Conservation (phyloP, 2,888 invertebrate species). For the Acrobasis suavella region DNA sequence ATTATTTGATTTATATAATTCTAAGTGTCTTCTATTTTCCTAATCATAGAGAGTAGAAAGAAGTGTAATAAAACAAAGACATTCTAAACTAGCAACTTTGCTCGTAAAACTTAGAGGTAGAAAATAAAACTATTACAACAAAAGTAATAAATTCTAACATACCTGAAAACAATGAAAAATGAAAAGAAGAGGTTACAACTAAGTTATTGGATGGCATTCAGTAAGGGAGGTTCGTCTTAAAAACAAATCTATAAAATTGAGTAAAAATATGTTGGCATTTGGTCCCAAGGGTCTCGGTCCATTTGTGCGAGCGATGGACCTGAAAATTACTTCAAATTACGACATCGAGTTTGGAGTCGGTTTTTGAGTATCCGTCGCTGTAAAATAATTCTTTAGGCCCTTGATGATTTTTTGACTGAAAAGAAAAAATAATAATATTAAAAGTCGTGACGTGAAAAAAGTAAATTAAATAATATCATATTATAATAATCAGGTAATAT, state of each 20-base stretch:
- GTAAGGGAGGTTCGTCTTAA: constrained; percentile 32
- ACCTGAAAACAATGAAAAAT: constrained; percentile 7
- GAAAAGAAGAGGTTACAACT: constrained; percentile 10
- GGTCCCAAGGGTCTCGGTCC: constrained; percentile 43
- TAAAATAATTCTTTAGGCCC: not conserved
- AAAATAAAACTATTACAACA: constrained; percentile 15
- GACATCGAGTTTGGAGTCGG: constrained; percentile 31
- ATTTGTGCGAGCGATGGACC: constrained; percentile 50
- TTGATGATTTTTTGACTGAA: not conserved
- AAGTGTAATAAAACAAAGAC: not conserved
- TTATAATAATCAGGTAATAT: too few species aligned
- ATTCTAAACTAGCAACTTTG: not conserved
- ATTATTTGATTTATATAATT: too few species aligned
- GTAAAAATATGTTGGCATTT: constrained; percentile 44
- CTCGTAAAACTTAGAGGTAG: not conserved
- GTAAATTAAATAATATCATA: too few species aligned
- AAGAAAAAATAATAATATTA: not conserved
- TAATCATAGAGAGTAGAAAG: not conserved
- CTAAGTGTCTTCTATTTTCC: too few species aligned
- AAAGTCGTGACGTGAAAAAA: not conserved
- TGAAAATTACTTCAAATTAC: constrained; percentile 59
- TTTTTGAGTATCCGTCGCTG: constrained; percentile 5
- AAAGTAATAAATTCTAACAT: constrained; percentile 5
- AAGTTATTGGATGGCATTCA: constrained; percentile 32
- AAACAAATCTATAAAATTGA: constrained; percentile 47